phyloP scores from a whole-genome alignment of 2,797 vertebrate genomes.

The Gymnothorax javanicus region DNA sequence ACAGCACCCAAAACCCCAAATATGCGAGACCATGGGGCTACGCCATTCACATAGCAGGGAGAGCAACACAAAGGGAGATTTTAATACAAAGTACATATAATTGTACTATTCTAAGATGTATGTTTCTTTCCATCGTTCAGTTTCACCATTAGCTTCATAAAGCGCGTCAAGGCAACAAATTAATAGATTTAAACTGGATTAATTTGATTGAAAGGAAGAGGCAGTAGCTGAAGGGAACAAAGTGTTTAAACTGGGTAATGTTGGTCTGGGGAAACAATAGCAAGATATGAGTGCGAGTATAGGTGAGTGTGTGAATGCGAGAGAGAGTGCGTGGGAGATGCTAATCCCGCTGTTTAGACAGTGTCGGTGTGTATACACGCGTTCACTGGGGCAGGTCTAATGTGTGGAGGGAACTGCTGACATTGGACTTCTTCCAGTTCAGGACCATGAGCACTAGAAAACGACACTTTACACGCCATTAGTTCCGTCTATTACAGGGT shows the following conservation, averaged over 20 bases:
- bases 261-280: not conserved
- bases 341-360: slow-evolving; percentile 15
- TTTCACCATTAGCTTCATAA: not conserved
- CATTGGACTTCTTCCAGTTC: slow-evolving; percentile 8
- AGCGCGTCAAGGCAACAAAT: not conserved
- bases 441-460: not conserved
- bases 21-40: not conserved
- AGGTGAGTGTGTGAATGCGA: not conserved
- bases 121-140: not conserved
- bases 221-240: not conserved
- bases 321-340: slow-evolving; percentile 8
- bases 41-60: not conserved
- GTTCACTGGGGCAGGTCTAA: slow-evolving; percentile 2
- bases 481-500: not conserved
- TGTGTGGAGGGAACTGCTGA: slow-evolving; percentile 24
- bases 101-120: not conserved
- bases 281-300: not conserved
- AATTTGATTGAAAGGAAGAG: not conserved
- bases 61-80: not conserved
- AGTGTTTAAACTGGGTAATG: not conserved
- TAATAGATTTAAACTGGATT: not conserved
- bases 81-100: no score
- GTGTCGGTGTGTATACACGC: not conserved
- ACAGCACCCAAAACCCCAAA: not conserved
- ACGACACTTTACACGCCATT: not conserved